phyloP scores from a whole-genome alignment of 2,113 vertebrate species.

The Microtus richardsoni region DNA sequence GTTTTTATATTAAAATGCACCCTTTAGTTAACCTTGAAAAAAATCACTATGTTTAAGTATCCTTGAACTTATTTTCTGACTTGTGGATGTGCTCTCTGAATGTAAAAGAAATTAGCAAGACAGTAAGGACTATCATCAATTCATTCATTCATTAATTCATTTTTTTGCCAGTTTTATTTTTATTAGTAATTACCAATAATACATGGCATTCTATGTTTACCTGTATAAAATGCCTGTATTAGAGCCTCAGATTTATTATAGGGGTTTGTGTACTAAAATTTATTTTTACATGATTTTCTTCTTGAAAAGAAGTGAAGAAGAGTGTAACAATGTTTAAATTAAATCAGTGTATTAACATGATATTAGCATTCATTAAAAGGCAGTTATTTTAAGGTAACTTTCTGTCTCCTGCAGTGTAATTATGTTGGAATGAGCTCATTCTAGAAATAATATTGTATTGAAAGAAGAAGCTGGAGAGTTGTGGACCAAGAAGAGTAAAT shows the following conservation, averaged over 20 bases:
- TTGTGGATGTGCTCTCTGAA: conserved; percentile 7
- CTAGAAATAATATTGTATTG: conserved; percentile 25
- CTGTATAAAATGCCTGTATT: conserved; percentile 24
- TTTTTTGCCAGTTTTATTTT: conserved; percentile 18
- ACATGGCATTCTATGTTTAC: conserved; percentile 21
- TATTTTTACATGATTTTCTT: background rate
- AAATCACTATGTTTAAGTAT: conserved; percentile 46
- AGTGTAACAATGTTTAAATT: conserved; percentile 50
- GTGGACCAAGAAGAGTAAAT: conserved; percentile 27
- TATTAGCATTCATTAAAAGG: conserved; percentile 43
- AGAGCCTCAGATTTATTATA: conserved; percentile 48
- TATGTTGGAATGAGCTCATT: conserved; percentile 29
- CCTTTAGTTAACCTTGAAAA: conserved; percentile 47
- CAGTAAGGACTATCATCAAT: background rate
- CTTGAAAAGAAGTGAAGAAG: background rate
- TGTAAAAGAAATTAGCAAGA: conserved; percentile 55
- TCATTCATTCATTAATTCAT: too few relatives aligned
- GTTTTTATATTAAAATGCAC: background rate
- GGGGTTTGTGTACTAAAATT: conserved; percentile 45
- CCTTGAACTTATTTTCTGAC: background rate
- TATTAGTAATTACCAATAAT: conserved; percentile 49
- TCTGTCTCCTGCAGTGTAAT: conserved; percentile 36
- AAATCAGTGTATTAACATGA: conserved; percentile 47
- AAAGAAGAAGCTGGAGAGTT: conserved; percentile 35
- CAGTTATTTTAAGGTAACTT: conserved; percentile 24